Evolutionary conservation across 2,797 vertebrate genomes (phyloP).

Genomic region (Hippocampus kuda): DNA sequence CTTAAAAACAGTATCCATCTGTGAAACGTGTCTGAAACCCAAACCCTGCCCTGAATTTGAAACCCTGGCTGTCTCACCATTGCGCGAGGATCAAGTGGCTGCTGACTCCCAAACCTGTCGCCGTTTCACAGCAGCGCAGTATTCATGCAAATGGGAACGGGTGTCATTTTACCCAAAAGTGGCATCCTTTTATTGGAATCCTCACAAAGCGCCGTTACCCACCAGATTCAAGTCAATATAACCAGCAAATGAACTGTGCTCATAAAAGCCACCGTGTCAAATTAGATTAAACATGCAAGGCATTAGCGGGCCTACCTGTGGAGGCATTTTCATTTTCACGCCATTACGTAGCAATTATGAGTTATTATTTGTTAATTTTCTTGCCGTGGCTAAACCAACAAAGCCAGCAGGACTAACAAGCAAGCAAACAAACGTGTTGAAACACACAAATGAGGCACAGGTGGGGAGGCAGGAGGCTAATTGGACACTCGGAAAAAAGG

Average conservation of each 20-base stretch:
- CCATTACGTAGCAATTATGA: not conserved
- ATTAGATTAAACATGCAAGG: conserved; percentile 1
- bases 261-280: not conserved
- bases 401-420: conserved; percentile 5
- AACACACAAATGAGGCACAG: not conserved
- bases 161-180: not conserved
- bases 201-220: not conserved
- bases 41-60: not conserved
- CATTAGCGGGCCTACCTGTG: not conserved
- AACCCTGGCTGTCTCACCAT: not conserved
- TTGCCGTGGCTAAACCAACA: not conserved
- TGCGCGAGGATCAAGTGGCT: not conserved
- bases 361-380: conserved; percentile 10
- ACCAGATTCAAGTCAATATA: not conserved
- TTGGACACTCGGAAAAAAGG: not conserved
- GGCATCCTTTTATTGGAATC: not conserved
- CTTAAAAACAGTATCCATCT: not conserved
- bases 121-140: not conserved
- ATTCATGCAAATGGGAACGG: not conserved
- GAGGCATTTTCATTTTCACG: conserved; percentile 5
- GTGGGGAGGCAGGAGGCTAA: not conserved
- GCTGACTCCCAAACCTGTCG: not conserved
- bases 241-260: not conserved
- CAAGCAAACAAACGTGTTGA: not conserved
- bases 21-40: not conserved